These are phyloP conservation scores for Enteromius treurensis DNA, from an alignment of 2,797 vertebrate genomes.

Conservation along the genomic window DNA sequence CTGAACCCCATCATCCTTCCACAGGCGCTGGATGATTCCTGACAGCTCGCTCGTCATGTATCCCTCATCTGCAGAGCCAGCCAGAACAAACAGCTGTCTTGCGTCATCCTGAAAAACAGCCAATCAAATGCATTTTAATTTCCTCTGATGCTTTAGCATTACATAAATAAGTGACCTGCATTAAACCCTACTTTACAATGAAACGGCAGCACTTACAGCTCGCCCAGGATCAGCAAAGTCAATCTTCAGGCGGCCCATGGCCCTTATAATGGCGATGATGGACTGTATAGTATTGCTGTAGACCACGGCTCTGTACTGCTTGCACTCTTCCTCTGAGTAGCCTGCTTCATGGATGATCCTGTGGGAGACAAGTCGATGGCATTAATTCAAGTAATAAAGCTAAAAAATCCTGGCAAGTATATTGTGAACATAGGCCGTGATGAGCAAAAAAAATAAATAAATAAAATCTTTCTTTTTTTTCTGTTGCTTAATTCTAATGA, in stretches of 20 bases:
- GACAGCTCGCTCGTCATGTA: constrained; percentile 95
- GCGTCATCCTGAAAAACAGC: constrained; percentile 87
- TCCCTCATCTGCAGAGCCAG: constrained; percentile 93
- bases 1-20: constrained; percentile 95
- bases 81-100: constrained; percentile 95
- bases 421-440: not conserved
- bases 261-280: constrained; percentile 96
- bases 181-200: not conserved
- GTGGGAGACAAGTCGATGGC: not conserved
- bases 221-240: constrained; percentile 90
- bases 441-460: not conserved
- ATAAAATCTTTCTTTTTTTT: no score
- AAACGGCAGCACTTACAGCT: constrained; percentile 82
- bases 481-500: not conserved
- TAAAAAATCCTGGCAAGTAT: not conserved
- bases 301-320: constrained; percentile 98
- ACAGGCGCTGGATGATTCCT: constrained; percentile 93
- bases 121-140: not conserved
- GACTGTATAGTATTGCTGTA: constrained; percentile 99
- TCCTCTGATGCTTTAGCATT: not conserved
- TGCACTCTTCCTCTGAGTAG: constrained; percentile 98
- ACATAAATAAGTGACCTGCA: constrained; percentile 11
- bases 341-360: constrained; percentile 98
- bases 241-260: constrained; percentile 97
- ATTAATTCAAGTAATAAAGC: constrained; percentile 10